Evolutionary conservation across 2,888 invertebrate species (phyloP).

Genomic region (Bimastos eiseni): DNA sequence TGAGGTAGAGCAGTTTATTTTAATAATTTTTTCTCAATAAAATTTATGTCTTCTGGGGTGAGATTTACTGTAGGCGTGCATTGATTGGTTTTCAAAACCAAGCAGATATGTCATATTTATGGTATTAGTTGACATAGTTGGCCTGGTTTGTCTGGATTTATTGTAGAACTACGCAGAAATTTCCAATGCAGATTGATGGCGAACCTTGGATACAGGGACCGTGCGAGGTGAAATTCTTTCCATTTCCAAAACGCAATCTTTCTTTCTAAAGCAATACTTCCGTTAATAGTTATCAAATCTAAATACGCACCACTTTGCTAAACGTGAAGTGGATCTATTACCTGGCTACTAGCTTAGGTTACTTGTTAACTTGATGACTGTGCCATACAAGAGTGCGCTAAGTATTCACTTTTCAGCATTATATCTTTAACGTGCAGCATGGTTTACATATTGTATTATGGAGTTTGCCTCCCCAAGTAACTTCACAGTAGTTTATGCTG

Average conservation of each 20-base stretch:
- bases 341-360: no score
- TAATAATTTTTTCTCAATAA: background rate
- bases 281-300: background rate
- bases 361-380: no score
- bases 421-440: no score
- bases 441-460: no score
- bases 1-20: background rate
- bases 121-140: background rate
- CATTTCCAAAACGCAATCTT: background rate
- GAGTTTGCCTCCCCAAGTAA: no score
- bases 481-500: no score
- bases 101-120: no score
- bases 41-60: background rate
- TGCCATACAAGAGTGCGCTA: no score
- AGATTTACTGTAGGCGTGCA: background rate
- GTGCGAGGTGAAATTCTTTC: background rate
- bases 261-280: conserved; percentile 4
- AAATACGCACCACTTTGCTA: background rate
- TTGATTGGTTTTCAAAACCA: background rate
- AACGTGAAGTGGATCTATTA: background rate
- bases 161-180: conserved; percentile 18
- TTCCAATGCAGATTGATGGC: conserved; percentile 21
- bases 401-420: no score
- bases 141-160: background rate
- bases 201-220: conserved; percentile 24